Evolutionary conservation across 2,888 invertebrate genomes (phyloP), one percentile per base, ranked within the genome.

Genomic region (Ptilodon capucinus): DNA sequence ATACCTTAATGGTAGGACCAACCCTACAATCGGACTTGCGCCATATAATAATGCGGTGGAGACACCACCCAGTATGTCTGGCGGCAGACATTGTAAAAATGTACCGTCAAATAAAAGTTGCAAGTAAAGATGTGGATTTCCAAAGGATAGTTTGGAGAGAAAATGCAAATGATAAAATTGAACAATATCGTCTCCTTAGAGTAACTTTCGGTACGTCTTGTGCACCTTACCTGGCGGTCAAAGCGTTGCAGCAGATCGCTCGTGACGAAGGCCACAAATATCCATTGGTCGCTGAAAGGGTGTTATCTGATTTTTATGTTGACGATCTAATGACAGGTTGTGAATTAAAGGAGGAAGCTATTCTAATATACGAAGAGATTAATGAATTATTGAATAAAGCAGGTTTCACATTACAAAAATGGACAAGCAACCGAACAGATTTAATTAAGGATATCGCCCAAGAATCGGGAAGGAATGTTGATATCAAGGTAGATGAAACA

Each of bases 401-500:
- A 17, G 71, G 73, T 2, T 74, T 76, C 42, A 40, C 56, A 5
- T 42, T 74, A 4, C 59, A 71, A 25, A 67, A 74, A 45, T 68
- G 61, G 63, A 40, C 40, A 7, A 54, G 48, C 3, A 54, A 60
- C 17, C 51, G 35, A 16, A 44, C 28, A 19, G 42, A 40, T 16
- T n/a, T 41, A 25, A 25, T 46, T 21, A 25, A 36, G 28, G 23
- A 35, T 25, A 30, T 42, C 14, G 35, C 14, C 5, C n/a, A 36
- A 18, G 17, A 14, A 64, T 6, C 5, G 16, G 9, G 18, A 48
- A 39, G 7, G 54, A 8, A 19, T 35, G 34, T 40, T 42, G n/a
- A 40, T 40, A 17, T 62, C 11, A 60, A 56, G 38, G 36, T 34
- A 16, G 64, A 71, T 44, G 42, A 48, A 23, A 17, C 54, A 11